These are phyloP conservation scores for Clistopyga incitator DNA, from an alignment of 2,888 invertebrate species.

Conservation along the genomic window DNA sequence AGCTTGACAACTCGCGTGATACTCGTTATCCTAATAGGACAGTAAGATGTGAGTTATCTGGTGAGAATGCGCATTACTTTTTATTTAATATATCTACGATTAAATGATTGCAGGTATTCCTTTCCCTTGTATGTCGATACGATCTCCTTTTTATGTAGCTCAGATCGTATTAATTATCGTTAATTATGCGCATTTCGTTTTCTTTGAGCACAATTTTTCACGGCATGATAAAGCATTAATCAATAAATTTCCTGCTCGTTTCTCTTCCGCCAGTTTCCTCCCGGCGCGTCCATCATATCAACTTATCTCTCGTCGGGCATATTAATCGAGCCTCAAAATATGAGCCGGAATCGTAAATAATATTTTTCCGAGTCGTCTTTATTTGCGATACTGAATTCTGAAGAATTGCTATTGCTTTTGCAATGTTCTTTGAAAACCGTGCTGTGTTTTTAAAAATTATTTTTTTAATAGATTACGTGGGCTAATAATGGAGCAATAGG, in stretches of 20 bases:
- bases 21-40: no score
- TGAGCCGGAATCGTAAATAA: neutral
- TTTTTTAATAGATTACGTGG: no score
- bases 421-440: no score
- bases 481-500: no score
- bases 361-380: no score
- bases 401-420: no score
- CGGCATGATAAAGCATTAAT: conserved; percentile 5
- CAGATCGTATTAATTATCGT: neutral
- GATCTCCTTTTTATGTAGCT: neutral
- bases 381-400: no score
- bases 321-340: conserved; percentile 17
- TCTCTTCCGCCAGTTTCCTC: neutral
- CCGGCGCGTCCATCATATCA: neutral
- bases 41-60: no score
- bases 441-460: no score
- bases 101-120: neutral
- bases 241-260: conserved; percentile 7
- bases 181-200: neutral
- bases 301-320: neutral
- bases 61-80: neutral
- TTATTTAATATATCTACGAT: neutral
- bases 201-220: neutral
- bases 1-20: no score
- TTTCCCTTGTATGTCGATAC: neutral